Conservation (phyloP, 2,113 vertebrate species). For the Grus americana region DNA sequence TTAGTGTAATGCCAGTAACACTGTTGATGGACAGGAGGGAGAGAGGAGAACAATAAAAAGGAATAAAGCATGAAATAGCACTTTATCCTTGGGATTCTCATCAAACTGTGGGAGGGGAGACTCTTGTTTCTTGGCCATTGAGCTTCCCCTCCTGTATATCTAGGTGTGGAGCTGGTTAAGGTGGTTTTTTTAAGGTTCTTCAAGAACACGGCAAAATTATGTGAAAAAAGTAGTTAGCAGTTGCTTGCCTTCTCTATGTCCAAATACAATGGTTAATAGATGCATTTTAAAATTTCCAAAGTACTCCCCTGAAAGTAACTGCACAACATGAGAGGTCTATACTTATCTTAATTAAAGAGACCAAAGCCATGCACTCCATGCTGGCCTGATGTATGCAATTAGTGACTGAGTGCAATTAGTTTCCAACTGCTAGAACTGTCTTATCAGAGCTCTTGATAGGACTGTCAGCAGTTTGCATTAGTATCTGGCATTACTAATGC, state of each 20-base stretch:
- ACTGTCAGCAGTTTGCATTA: neutral
- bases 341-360: slow-evolving; percentile 43
- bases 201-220: neutral
- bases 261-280: neutral
- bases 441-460: neutral
- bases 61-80: neutral
- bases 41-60: neutral
- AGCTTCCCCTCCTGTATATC: neutral
- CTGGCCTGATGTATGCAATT: neutral
- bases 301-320: neutral
- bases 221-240: neutral
- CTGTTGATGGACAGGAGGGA: neutral
- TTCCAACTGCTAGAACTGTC: slow-evolving; percentile 10
- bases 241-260: neutral
- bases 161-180: neutral
- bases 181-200: neutral
- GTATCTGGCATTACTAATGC: neutral
- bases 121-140: neutral
- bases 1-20: neutral
- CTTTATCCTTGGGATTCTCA: neutral
- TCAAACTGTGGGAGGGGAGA: neutral
- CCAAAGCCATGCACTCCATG: neutral
- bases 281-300: neutral
- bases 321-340: neutral
- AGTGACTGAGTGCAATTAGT: slow-evolving; percentile 17